Evolutionary conservation across 2,797 vertebrate genomes (phyloP).

Genomic region (Jordanella pulchra): DNA sequence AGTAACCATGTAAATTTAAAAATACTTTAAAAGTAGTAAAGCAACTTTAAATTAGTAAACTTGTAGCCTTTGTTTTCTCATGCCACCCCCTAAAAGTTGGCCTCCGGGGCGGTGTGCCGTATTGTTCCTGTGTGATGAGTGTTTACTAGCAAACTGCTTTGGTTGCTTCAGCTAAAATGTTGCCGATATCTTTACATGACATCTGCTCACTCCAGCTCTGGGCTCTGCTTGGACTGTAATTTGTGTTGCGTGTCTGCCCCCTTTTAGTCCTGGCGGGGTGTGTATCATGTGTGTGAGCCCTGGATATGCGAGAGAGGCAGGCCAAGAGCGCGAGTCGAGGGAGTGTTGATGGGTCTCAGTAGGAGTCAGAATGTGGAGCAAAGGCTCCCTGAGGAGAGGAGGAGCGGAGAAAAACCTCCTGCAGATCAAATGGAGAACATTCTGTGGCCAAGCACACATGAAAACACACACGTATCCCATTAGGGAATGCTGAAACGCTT

Average conservation of each 20-base stretch:
- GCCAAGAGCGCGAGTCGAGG: constrained; percentile 62
- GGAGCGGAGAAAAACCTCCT: constrained; percentile 74
- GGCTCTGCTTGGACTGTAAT: constrained; percentile 9
- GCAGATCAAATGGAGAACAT: constrained; percentile 85
- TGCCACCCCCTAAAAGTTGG: background rate
- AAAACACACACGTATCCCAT: constrained; percentile 45
- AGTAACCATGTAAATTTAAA: too few relatives aligned
- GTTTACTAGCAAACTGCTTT: background rate
- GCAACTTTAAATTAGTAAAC: too few relatives aligned
- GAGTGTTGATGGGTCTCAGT: constrained; percentile 81
- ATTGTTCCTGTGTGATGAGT: background rate
- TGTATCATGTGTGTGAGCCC: constrained; percentile 46
- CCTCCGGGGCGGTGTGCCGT: background rate
- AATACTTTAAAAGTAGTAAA: too few relatives aligned
- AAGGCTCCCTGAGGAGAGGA: constrained; percentile 79
- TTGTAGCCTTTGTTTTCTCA: too few relatives aligned
- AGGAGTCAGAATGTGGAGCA: constrained; percentile 86
- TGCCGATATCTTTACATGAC: background rate
- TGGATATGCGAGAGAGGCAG: constrained; percentile 46
- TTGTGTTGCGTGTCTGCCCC: constrained; percentile 28
- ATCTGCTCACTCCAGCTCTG: constrained; percentile 11
- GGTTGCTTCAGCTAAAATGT: background rate
- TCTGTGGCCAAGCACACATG: constrained; percentile 73
- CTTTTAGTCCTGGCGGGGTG: constrained; percentile 21
- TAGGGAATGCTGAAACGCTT: constrained; percentile 43